Percentiles rank a stretch among this genome's conserved stretches.
Conservation (phyloP, 2,888 invertebrate genomes). For the Chalcis sispes region DNA sequence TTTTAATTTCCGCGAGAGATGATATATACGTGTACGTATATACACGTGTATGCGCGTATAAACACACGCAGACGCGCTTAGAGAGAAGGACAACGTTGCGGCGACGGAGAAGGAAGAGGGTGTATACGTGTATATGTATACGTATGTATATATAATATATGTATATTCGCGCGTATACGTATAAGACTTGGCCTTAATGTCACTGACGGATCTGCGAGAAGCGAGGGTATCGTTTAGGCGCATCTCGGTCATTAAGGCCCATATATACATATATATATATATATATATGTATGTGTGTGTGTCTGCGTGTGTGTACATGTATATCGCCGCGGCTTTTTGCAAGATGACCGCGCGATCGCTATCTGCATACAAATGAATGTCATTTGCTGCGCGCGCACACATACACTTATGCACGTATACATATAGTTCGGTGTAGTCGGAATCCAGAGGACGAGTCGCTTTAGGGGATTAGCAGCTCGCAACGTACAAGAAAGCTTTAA, state of each 20-base stretch:
- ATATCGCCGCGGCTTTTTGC: constrained; percentile 69
- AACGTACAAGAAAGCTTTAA: too few species aligned
- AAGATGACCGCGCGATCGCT: constrained; percentile 68
- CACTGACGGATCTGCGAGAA: constrained; percentile 69
- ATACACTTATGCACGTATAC: not conserved
- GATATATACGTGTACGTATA: constrained; percentile 21
- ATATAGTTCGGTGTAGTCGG: constrained; percentile 1
- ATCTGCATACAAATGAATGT: constrained; percentile 71
- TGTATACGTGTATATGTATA: not conserved
- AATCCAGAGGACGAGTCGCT: constrained; percentile 5
- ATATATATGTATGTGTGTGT: too few species aligned
- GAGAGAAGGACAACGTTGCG: too few species aligned
- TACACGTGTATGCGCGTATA: constrained; percentile 20
- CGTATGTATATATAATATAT: constrained; percentile 19
- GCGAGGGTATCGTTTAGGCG: constrained; percentile 71
- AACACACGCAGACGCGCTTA: not conserved
- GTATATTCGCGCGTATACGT: constrained; percentile 29
- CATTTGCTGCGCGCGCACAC: constrained; percentile 62
- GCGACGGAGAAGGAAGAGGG: too few species aligned
- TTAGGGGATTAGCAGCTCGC: constrained; percentile 33
- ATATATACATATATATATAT: too few species aligned
- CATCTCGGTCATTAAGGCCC: constrained; percentile 73
- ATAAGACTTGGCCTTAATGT: constrained; percentile 51
- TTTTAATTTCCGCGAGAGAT: constrained; percentile 68
- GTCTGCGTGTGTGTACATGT: too few species aligned